These are phyloP conservation scores for Periplaneta americana DNA, from an alignment of 1,140 invertebrate species.

Conservation along the genomic window DNA sequence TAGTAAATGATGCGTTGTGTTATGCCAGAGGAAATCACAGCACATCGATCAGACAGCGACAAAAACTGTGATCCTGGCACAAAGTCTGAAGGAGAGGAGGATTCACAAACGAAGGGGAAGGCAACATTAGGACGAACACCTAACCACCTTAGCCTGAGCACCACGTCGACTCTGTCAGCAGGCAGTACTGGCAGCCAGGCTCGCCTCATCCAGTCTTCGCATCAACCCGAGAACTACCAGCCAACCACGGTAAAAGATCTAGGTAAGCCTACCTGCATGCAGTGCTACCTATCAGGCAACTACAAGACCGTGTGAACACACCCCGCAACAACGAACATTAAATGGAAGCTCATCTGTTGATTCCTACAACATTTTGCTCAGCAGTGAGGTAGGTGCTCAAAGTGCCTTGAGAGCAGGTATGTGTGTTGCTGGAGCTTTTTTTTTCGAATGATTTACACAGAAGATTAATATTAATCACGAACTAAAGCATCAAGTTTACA, in stretches of 20 bases:
- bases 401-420: background rate
- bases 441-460: background rate
- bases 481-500: background rate
- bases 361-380: background rate
- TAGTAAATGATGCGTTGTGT: background rate
- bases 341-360: background rate
- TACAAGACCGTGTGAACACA: conserved; percentile 21
- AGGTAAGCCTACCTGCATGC: conserved; percentile 67
- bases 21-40: background rate
- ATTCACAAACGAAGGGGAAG: conserved; percentile 63
- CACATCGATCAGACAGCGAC: conserved; percentile 1
- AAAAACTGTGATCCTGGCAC: conserved; percentile 60
- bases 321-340: background rate
- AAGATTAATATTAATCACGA: background rate
- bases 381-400: background rate
- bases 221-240: conserved; percentile 85
- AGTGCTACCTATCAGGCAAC: conserved; percentile 53
- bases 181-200: conserved; percentile 91
- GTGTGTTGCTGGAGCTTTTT: background rate
- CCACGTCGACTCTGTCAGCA: conserved; percentile 87
- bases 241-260: conserved; percentile 77
- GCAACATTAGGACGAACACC: conserved; percentile 71
- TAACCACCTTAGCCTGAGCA: conserved; percentile 87
- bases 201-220: conserved; percentile 86
- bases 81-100: conserved; percentile 84